phyloP scores from a whole-genome alignment of 2,888 invertebrate species.

The Euzophera pinguis region DNA sequence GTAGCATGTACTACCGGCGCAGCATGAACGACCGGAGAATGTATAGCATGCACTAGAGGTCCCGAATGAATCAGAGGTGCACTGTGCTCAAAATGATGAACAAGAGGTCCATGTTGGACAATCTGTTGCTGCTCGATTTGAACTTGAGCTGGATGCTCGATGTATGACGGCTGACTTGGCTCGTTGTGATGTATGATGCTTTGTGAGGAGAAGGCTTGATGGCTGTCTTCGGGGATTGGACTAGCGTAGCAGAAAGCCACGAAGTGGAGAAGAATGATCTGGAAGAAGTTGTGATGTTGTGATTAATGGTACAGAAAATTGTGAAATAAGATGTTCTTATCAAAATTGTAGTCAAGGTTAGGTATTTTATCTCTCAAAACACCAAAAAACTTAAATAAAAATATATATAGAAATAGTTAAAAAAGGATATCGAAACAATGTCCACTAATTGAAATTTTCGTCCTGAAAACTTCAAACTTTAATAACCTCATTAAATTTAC shows the following conservation, averaged over 20 bases:
- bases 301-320: neutral
- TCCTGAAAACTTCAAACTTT: neutral
- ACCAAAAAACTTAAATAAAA: no score
- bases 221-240: slow-evolving; percentile 49
- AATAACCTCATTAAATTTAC: neutral
- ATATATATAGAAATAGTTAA: no score
- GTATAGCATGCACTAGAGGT: slow-evolving; percentile 23
- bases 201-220: slow-evolving; percentile 66
- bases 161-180: slow-evolving; percentile 29
- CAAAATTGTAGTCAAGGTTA: no score
- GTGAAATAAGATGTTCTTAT: neutral
- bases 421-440: no score
- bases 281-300: slow-evolving; percentile 19
- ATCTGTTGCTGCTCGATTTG: slow-evolving; percentile 22
- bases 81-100: slow-evolving; percentile 2
- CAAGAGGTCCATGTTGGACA: slow-evolving; percentile 24
- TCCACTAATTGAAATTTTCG: no score
- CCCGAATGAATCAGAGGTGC: slow-evolving; percentile 34
- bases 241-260: slow-evolving; percentile 71
- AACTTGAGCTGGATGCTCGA: neutral
- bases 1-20: slow-evolving; percentile 39
- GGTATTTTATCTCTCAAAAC: no score
- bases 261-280: slow-evolving; percentile 64
- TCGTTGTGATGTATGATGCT: slow-evolving; percentile 66
- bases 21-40: slow-evolving; percentile 28